Percentiles rank a stretch among this genome's conserved stretches.
Evolutionary conservation across 2,797 vertebrate genomes (phyloP).

Genomic region (Falco biarmicus): DNA sequence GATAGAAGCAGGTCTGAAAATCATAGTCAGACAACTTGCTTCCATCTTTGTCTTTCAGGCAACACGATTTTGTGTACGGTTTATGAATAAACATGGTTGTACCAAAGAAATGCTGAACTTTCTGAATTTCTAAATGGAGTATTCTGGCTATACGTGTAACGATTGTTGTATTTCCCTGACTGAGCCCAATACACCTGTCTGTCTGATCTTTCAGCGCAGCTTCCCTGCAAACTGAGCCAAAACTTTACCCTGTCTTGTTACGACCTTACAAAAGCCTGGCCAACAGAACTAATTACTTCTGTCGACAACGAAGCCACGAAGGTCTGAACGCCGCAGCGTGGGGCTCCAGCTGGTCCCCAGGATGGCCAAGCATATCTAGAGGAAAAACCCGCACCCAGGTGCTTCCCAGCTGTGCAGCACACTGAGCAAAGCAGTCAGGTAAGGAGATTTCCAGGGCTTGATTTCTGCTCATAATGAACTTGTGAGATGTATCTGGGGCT

Average conservation of each 20-base stretch:
- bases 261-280: background rate
- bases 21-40: background rate
- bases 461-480: background rate
- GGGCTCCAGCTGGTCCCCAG: background rate
- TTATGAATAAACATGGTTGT: background rate
- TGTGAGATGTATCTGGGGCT: background rate
- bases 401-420: background rate
- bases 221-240: background rate
- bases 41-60: background rate
- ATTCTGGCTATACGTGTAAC: background rate
- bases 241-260: background rate
- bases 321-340: accelerated
- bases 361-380: background rate
- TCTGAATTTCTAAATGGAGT: background rate
- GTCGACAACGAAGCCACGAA: accelerated
- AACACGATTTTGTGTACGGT: background rate
- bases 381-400: background rate
- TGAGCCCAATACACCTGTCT: background rate
- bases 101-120: background rate
- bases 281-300: background rate
- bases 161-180: background rate
- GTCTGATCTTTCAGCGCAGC: background rate
- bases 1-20: background rate
- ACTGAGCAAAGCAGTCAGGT: background rate
- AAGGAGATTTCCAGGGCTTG: background rate